Percentiles rank a stretch among this genome's conserved stretches.
Conservation (phyloP, 2,113 vertebrate genomes). For the Chascanopsetta lugubris region DNA sequence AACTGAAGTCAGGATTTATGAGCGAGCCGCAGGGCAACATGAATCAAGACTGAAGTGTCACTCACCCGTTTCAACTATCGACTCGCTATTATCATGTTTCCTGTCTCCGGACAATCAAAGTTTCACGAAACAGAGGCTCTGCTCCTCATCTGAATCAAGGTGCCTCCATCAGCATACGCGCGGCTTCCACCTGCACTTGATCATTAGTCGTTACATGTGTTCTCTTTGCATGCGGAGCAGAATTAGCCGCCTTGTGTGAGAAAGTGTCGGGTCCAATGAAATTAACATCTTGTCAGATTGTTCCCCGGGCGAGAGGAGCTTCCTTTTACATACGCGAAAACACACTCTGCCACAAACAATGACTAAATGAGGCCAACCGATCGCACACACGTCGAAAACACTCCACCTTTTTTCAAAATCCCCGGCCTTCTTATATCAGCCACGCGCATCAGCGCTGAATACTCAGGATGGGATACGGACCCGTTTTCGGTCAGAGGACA, state of each 20-base stretch:
- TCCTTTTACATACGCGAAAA: neutral
- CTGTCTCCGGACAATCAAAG: neutral
- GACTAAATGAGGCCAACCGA: constrained; percentile 15
- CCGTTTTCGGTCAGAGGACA: constrained; percentile 9
- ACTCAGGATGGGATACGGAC: constrained; percentile 9
- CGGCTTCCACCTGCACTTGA: too few relatives aligned
- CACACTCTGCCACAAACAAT: neutral
- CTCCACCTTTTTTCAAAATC: constrained; percentile 13
- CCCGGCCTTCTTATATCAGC: constrained; percentile 32
- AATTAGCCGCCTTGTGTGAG: neutral
- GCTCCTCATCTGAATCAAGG: too few relatives aligned
- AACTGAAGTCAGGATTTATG: too few relatives aligned
- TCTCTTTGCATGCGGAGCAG: neutral
- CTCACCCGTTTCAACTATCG: too few relatives aligned
- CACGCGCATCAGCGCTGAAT: constrained; percentile 16
- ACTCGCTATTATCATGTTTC: too few relatives aligned
- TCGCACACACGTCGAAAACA: neutral
- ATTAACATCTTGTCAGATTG: neutral
- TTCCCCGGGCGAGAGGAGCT: neutral
- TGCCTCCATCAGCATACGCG: too few relatives aligned
- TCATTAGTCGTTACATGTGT: neutral
- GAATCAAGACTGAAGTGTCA: neutral
- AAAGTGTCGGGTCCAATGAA: constrained; percentile 3
- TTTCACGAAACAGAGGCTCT: too few relatives aligned
- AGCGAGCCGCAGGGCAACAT: neutral